A percentile compares a stretch with the other conserved stretches of the same genome.
These are phyloP conservation scores for Xiphias gladius DNA, from an alignment of 2,113 vertebrate genomes.

Conservation along the genomic window DNA sequence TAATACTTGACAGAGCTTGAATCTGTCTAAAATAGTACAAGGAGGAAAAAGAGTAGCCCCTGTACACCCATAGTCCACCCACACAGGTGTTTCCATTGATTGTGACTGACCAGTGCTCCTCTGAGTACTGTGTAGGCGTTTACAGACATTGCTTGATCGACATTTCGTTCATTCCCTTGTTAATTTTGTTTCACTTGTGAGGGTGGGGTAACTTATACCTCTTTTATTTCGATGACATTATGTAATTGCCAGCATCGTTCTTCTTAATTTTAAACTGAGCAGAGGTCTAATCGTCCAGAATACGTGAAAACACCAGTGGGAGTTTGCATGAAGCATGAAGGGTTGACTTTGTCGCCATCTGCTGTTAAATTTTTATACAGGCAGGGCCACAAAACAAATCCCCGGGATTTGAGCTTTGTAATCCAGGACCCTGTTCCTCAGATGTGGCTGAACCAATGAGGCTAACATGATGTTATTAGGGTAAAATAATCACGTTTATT, in stretches of 20 bases:
- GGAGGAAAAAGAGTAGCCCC: neutral
- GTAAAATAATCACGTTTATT: neutral
- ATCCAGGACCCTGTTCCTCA: neutral
- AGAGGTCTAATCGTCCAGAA: neutral
- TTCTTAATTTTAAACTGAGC: neutral
- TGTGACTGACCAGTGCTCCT: neutral
- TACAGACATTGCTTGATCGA: neutral
- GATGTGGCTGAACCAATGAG: neutral
- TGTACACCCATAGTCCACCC: neutral
- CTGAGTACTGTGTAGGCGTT: neutral
- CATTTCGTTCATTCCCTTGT: neutral
- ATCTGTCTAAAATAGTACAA: neutral
- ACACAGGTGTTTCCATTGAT: neutral
- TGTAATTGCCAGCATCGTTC: neutral
- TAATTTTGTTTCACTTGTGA: neutral
- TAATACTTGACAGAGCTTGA: neutral
- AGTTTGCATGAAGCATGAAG: neutral
- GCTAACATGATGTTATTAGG: neutral
- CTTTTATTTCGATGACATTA: neutral
- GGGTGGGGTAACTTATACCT: neutral
- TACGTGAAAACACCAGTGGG: neutral
- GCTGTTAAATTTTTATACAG: neutral
- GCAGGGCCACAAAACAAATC: too few species aligned
- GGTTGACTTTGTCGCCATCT: slow-evolving; percentile 48
- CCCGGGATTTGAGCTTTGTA: neutral